Base-by-base conservation (phyloP, 2,797 vertebrate genomes). In the Limosa lapponica region DNA sequence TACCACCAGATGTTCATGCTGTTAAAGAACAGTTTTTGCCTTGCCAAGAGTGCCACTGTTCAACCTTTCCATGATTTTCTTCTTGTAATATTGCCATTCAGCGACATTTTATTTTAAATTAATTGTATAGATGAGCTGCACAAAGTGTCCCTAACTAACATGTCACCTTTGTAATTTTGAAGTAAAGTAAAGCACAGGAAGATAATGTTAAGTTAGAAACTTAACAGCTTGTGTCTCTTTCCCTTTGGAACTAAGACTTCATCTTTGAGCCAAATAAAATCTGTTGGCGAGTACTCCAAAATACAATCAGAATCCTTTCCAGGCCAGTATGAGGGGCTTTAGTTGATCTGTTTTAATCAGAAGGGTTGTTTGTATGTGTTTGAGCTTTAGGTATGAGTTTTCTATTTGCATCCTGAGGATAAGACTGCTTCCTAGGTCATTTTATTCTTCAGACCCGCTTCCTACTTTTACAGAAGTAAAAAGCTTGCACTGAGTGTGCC, bases 11-110 rank as follows among this genome's bases (percentile, higher is more conserved):
- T 81, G 44, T 49, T 77, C 3, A 0, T 4, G 13, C 72, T 81
- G 30, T 58, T 78, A 25, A 55, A 71, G 59, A 92, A 4, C 34
- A 80, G 16, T 41, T 61, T 27, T 43, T 90, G 64, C 11, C 39
- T 95, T 96, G 69, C 85, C 86, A 91, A 41, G 58, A 82, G 41
- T 54, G 27, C 44, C 43, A 54, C 54, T 90, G 52, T 92, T 92
- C 67, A 95, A 10, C 16, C 44, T 91, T 27, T 74, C 19, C 46
- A 61, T 77, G 39, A 30, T 91, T 80, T 52, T 65, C 16, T 93
- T 93, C 41, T 34, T 88, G 44, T 82, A 77, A 46, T 65, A 18
- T 36, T 67, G 18, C 18, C 3, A 2, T 70, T 86, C 46, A 64
- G 6, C 30, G 82, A 24, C 24, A 4, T 39, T 94, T 86, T 66